Evolutionary conservation across 2,888 invertebrate species (phyloP), one percentile per base, ranked within the genome.

Genomic region (Cephus runcator): DNA sequence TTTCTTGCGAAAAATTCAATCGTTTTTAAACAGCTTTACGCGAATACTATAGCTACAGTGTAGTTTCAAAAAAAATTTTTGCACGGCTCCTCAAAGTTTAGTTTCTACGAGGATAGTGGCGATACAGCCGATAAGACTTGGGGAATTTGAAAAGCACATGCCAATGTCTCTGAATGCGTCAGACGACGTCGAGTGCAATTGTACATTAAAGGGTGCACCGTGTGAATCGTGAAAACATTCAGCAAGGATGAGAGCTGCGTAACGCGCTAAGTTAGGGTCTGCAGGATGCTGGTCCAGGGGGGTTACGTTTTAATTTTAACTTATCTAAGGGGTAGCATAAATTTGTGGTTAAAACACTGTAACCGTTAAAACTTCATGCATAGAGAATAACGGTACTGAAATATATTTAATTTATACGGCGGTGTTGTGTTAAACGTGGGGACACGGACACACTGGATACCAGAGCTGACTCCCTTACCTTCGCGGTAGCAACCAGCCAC

Each of bases 281-380:
- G 12, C 30, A 30, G 34, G 74, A 4, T 33, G 23, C 23, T 23
- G 56, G 56, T 9, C 56, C 56, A 35, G 23, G n/a, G n/a, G 40
- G 56, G 30, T 69, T 36, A 75, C 79, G 77, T 82, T 85, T 84
- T 84, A 83, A 86, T 86, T 84, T 83, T 71, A 82, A 85, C 78
- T 84, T 85, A 85, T 84, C 84, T 81, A 81, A 81, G 23, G 80
- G 76, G 76, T 69, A 75, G 75, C 81, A 82, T 85, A 85, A 83
- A 85, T 85, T 85, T 78, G 78, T 76, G 76, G 73, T 76, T 82
- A 79, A 83, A 81, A 81, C 78, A 82, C 75, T 76, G 79, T 71
- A 76, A 81, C 78, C 80, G 81, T 81, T 83, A 81, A 81, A 83
- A 82, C 78, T 84, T 84, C 79, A 75, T 79, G 77, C 81, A 77